A percentile compares a stretch with the other conserved stretches of the same genome.
These are phyloP conservation scores for Euzophera pinguis DNA, from an alignment of 2,888 invertebrate species.

Conservation along the genomic window DNA sequence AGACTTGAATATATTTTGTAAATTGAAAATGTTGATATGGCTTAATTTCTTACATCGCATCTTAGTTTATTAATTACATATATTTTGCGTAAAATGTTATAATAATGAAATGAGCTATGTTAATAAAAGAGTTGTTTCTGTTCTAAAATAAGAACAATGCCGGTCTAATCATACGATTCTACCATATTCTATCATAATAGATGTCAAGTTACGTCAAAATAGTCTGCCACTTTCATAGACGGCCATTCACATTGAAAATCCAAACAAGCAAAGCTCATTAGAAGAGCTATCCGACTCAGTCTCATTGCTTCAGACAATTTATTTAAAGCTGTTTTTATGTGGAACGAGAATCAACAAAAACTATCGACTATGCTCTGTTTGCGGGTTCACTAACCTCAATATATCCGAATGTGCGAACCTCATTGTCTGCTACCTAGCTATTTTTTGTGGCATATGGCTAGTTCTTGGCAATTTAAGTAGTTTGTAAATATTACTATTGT, in stretches of 20 bases:
- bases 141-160: no score
- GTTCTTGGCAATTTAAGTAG: conserved; percentile 51
- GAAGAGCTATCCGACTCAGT: conserved; percentile 34
- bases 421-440: conserved; percentile 64
- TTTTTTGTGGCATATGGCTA: conserved; percentile 70
- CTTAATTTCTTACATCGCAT: background rate
- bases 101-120: no score
- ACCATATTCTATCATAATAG: conserved; percentile 19
- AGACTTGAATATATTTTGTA: background rate
- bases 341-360: conserved; percentile 60
- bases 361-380: conserved; percentile 55
- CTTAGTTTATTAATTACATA: no score
- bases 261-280: conserved; percentile 27
- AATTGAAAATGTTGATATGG: conserved; percentile 5
- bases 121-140: no score
- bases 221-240: conserved; percentile 16
- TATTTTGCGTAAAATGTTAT: no score
- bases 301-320: conserved; percentile 52
- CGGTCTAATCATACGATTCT: no score
- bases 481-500: conserved; percentile 40
- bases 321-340: conserved; percentile 59
- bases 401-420: conserved; percentile 71
- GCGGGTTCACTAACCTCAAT: conserved; percentile 68
- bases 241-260: conserved; percentile 28
- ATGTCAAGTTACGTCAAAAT: conserved; percentile 22